Percentiles rank a stretch among this genome's conserved stretches.
phyloP scores from a whole-genome alignment of 37 sponge, comb jelly and placozoan genomes.

The Eunapius fragilis region DNA sequence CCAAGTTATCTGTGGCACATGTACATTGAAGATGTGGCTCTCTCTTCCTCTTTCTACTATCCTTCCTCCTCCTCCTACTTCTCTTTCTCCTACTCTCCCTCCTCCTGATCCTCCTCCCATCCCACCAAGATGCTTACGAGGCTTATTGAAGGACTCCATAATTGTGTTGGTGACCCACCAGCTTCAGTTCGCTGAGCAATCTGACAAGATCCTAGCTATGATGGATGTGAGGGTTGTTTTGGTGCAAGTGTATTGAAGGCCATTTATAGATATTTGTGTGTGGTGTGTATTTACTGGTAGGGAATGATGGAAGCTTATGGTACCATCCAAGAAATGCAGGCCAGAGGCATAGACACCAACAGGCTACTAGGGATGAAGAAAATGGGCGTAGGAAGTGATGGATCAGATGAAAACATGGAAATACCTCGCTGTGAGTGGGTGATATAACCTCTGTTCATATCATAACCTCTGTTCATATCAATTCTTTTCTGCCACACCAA shows the following conservation, averaged over 20 bases:
- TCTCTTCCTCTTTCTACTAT: no score
- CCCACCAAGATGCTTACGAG: slow-evolving; percentile 60
- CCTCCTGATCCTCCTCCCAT: no score
- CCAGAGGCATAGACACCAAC: background rate
- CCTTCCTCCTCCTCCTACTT: no score
- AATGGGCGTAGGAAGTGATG: background rate
- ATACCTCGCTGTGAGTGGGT: background rate
- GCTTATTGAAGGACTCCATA: slow-evolving; percentile 50
- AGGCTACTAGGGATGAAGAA: background rate
- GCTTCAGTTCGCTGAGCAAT: slow-evolving; percentile 75
- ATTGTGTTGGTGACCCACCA: slow-evolving; percentile 89
- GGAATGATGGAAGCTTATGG: background rate
- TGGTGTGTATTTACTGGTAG: background rate
- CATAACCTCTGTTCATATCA: background rate
- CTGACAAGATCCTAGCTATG: slow-evolving; percentile 70
- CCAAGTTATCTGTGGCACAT: no score
- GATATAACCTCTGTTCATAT: background rate
- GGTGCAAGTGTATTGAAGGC: no score
- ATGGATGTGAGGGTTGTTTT: slow-evolving; percentile 55
- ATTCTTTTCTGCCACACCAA: background rate
- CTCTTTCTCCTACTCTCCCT: no score
- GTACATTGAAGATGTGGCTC: no score
- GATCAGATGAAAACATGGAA: background rate
- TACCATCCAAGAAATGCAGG: background rate
- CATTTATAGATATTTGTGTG: background rate